Base-by-base conservation (phyloP, 2,888 invertebrate genomes). In the Schizotus pectinicornis region DNA sequence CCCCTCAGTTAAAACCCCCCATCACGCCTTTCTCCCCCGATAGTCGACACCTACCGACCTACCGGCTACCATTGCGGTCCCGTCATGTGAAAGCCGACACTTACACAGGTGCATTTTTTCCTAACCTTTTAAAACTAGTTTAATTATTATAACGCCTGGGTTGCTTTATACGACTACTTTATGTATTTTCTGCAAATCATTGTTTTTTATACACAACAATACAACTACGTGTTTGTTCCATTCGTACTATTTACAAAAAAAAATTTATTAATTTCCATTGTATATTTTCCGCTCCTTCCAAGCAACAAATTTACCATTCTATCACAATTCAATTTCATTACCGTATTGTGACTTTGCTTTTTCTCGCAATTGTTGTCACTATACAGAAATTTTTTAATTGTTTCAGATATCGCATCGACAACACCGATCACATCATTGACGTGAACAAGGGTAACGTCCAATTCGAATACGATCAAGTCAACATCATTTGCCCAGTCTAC, bases 361-460 rank as follows among this genome's bases (percentile, higher is more conserved):
- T 13, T 8, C 39, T 7, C 14, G 13, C 22, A 39, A 39, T 39
- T 39, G 22, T 39, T 39, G 39, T 39, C 39, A 14, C 39, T 6
- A 3, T 39, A 22, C 6, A 39, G 39, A 2, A 13, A 13, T 39
- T 22, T 39, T 13, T 39, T 14, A n/a, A 7, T 70, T 75, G 72
- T 81, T 82, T 67, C 85, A 85, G 86, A 87, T 95, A 95, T 83
- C 89, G 94, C 81, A 94, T 94, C 86, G 94, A 95, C 85, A 95
- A 95, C 81, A 94, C 94, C 34, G 94, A 95, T 81, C 94, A 95
- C 81, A 94, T 95, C 81, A 94, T 95, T 78, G 94, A 95, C 80
- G 90, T 95, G 72, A 94, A 95, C 83, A 92, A 92, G 82, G 93
- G 92, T 63, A 95, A 94, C 79, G 87, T 90, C 68, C 90, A 91